phyloP scores from a whole-genome alignment of 1,140 invertebrate genomes.

The Pogonus chalceus region DNA sequence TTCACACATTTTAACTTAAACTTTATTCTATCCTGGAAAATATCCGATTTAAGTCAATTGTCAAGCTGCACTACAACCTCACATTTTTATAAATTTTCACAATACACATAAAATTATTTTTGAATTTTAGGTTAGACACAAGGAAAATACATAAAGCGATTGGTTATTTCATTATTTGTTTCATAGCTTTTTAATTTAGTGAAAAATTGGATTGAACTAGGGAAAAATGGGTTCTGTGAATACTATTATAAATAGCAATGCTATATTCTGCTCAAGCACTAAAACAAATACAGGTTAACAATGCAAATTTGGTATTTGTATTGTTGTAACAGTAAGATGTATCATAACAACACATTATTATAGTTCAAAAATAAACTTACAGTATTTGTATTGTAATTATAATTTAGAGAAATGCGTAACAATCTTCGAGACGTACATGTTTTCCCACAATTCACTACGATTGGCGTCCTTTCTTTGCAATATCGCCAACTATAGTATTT shows the following conservation, averaged over 20 bases:
- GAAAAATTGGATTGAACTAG: neutral
- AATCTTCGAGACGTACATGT: slow-evolving; percentile 4
- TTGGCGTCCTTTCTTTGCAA: slow-evolving; percentile 1
- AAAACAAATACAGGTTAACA: slow-evolving; percentile 5
- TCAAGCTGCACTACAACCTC: neutral
- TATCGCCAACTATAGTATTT: neutral
- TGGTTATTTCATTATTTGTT: neutral
- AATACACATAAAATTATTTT: too few species aligned
- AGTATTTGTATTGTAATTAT: slow-evolving; percentile 1
- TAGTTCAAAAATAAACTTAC: neutral
- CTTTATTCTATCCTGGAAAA: neutral
- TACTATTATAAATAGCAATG: slow-evolving; percentile 5
- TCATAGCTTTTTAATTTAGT: neutral
- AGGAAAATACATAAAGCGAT: neutral
- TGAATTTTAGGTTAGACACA: slow-evolving; percentile 1
- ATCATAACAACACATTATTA: neutral
- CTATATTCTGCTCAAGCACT: neutral
- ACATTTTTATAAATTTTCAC: neutral
- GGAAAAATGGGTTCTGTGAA: slow-evolving; percentile 1
- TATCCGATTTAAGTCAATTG: too few species aligned
- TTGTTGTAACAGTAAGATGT: neutral
- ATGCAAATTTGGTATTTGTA: neutral
- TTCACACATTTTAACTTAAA: slow-evolving; percentile 43
- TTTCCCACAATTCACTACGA: slow-evolving; percentile 1
- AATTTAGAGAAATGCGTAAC: slow-evolving; percentile 5